Conservation (phyloP, 2,113 vertebrate species). For the Verasper variegatus region DNA sequence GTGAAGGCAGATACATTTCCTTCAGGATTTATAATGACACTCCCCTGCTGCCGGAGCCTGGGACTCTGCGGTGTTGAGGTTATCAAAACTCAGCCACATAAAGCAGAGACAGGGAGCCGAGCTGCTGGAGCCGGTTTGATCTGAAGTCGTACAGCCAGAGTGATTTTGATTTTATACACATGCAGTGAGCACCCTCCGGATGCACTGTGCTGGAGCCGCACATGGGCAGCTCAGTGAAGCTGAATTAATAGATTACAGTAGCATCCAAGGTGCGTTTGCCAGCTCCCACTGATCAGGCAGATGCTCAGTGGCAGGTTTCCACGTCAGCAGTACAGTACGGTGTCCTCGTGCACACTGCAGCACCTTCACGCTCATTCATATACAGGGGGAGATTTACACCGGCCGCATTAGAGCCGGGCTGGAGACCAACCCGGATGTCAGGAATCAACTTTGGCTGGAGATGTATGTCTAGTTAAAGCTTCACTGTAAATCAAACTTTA, state of each 20-base stretch:
- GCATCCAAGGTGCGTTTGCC: slow-evolving; percentile 43
- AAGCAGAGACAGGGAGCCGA: background rate
- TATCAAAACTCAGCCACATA: slow-evolving; percentile 18
- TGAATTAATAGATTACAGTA: slow-evolving; percentile 71
- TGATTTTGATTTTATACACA: no score
- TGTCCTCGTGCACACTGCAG: slow-evolving; percentile 9
- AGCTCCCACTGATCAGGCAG: slow-evolving; percentile 66
- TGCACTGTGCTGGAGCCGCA: background rate
- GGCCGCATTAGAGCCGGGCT: background rate
- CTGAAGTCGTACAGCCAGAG: background rate
- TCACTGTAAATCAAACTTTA: background rate
- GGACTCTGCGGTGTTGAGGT: background rate
- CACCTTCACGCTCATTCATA: slow-evolving; percentile 6
- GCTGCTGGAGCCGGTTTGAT: no score
- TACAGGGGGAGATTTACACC: slow-evolving; percentile 14
- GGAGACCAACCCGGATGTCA: background rate
- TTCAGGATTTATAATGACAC: slow-evolving; percentile 40
- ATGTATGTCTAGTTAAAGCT: background rate
- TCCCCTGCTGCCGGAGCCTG: background rate
- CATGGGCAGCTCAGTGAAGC: slow-evolving; percentile 53
- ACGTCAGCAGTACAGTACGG: slow-evolving; percentile 16
- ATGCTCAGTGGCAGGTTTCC: slow-evolving; percentile 71
- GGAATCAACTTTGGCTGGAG: background rate
- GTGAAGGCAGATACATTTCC: slow-evolving; percentile 1
- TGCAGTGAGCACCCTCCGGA: no score